Conservation (phyloP, 2,113 vertebrate species). For the Bos indicus region DNA sequence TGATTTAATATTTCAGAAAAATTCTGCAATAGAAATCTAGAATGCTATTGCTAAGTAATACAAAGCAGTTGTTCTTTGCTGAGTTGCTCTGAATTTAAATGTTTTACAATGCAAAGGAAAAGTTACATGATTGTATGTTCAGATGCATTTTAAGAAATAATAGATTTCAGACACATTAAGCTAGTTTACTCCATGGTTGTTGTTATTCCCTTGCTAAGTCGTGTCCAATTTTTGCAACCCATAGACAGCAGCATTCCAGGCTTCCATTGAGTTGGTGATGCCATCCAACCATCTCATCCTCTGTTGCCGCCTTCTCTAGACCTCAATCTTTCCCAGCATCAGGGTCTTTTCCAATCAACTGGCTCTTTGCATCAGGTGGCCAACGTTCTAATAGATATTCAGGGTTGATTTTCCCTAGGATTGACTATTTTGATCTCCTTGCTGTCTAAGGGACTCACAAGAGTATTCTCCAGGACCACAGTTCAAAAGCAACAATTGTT, state of each 20-base stretch:
- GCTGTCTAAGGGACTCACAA: background rate
- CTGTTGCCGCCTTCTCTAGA: background rate
- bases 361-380: background rate
- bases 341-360: background rate
- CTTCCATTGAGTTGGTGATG: background rate
- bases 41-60: conserved; percentile 19
- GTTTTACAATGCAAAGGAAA: background rate
- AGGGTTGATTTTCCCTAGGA: background rate
- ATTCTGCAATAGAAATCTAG: conserved; percentile 4
- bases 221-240: background rate
- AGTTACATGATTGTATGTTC: background rate
- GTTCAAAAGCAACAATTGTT: background rate
- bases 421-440: background rate
- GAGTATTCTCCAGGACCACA: background rate
- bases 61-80: background rate
- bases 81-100: background rate
- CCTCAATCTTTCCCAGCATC: background rate
- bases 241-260: background rate
- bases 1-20: conserved; percentile 12
- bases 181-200: background rate
- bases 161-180: background rate
- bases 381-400: accelerated
- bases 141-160: background rate
- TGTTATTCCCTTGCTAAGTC: background rate
- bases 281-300: background rate